Conservation (phyloP, 2,113 vertebrate genomes). For the Pontoporia blainvillei region DNA sequence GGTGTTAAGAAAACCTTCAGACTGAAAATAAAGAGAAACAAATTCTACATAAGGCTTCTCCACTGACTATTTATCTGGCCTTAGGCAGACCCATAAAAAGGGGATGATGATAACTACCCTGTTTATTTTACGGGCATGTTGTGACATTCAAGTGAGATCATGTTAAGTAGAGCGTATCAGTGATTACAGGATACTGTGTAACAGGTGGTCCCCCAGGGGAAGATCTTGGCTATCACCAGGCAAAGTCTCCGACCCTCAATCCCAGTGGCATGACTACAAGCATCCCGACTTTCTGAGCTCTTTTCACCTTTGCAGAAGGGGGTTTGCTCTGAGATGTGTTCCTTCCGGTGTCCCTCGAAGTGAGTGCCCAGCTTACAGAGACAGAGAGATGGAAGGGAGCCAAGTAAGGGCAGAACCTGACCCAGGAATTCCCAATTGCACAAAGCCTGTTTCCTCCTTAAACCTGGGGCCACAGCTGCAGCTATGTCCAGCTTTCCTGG, state of each 20-base stretch:
- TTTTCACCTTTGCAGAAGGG: neutral
- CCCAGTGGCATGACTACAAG: neutral
- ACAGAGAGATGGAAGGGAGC: neutral
- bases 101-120: neutral
- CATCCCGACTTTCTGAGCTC: neutral
- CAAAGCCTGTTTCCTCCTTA: neutral
- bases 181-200: neutral
- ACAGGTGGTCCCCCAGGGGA: neutral
- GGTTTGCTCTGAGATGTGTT: neutral
- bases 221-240: neutral
- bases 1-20: neutral
- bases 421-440: neutral
- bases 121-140: neutral
- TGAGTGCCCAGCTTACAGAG: neutral
- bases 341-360: neutral
- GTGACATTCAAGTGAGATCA: neutral
- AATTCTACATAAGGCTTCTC: neutral
- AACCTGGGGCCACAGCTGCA: neutral
- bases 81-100: neutral
- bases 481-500: neutral
- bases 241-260: neutral
- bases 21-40: neutral
- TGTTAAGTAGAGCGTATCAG: neutral
- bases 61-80: neutral
- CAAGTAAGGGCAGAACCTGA: neutral